Percentiles rank a stretch among this genome's conserved stretches.
phyloP scores from a whole-genome alignment of 2,113 vertebrate species.

The Zosterops lateralis region DNA sequence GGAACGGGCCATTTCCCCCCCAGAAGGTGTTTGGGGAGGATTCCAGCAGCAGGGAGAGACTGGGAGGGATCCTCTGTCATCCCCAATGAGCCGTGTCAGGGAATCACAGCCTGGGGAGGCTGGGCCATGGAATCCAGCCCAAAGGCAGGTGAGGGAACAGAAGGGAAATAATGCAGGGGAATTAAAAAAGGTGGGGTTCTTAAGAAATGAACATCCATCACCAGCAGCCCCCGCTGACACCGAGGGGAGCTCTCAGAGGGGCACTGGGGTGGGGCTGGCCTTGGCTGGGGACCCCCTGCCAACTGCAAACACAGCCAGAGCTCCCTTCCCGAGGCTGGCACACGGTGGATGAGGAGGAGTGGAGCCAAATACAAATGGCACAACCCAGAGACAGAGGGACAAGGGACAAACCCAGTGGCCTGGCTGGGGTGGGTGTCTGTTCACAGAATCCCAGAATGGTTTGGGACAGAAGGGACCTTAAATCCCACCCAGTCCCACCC shows the following conservation, averaged over 20 bases:
- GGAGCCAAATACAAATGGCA: neutral
- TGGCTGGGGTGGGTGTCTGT: neutral
- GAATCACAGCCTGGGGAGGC: neutral
- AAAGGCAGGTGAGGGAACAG: neutral
- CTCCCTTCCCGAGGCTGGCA: neutral
- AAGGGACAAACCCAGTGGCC: neutral
- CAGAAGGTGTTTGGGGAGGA: neutral
- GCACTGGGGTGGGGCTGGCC: neutral
- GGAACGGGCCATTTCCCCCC: neutral
- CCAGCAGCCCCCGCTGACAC: neutral
- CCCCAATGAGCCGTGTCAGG: neutral
- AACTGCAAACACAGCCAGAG: neutral
- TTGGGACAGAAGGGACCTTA: neutral
- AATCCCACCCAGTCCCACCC: neutral
- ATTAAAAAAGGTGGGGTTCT: neutral
- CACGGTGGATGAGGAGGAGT: rapidly evolving
- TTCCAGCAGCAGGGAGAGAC: neutral
- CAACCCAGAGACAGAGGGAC: neutral
- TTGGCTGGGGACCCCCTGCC: neutral
- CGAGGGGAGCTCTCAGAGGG: neutral
- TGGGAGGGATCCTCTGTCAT: neutral
- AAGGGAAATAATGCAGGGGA: neutral
- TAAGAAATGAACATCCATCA: neutral
- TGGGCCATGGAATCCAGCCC: neutral
- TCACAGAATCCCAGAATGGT: neutral